Base-by-base conservation (phyloP, 2,797 vertebrate species). In the Prunella strophiata region DNA sequence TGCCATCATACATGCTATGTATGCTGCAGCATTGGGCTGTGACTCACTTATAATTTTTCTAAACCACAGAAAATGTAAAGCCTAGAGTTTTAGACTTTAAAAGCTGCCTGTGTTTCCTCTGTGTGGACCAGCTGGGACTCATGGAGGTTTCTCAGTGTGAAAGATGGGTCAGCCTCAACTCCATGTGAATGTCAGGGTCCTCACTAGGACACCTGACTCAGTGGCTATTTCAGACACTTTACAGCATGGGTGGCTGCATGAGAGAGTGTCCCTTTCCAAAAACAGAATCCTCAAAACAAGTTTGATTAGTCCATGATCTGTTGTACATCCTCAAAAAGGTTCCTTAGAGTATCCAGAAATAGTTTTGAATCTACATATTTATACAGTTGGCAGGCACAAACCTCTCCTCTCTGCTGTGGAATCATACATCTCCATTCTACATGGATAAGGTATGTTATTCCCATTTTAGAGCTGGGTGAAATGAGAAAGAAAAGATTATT, bases 401-500 rank as follows among this genome's bases (percentile, higher is more conserved):
- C 32, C 51, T 78, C 52, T 71, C 34, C 26, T 78, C 40, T 38
- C 34, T 86, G 34, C 30, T 91, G 26, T 74, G 40, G 42, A 84
- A 67, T 67, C 38, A 34, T 23, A 47, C 14, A 32, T 54, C 34
- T 75, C 38, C 20, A 9, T 70, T 79, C 52, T 83, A 73, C 9
- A 27, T 30, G 59, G 79, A 55, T 70, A 84, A 75, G 43, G 27
- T 40, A 34, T 63, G 36, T 79, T 79, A 71, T 73, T 92, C 27
- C 34, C 30, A 77, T 91, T 93, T 86, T 90, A 84, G 78, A 90
- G 21, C n/a, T 85, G 34, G 18, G 36, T 62, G 51, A 89, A 95
- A 88, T 58, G 50, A 91, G 43, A 84, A 88, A 82, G 55, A 66
- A 71, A 32, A 83, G 29, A 83, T 54, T 23, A 62, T 75, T 88